Percentiles rank a stretch among this genome's conserved stretches.
Conservation (phyloP, 1,140 invertebrate genomes). For the Paraescarpia echinospica region DNA sequence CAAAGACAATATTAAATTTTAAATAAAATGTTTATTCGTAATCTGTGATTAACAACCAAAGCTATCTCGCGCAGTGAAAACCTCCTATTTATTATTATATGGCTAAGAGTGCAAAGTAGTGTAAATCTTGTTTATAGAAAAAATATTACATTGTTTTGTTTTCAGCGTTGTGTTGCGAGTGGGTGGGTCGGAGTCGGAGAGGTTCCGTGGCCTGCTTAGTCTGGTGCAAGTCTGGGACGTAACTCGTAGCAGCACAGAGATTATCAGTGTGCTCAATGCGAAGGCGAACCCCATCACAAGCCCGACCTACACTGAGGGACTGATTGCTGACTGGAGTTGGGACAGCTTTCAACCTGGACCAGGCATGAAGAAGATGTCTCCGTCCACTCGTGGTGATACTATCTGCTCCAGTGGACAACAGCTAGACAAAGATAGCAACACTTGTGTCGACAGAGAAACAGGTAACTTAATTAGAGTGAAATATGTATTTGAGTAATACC, state of each 20-base stretch:
- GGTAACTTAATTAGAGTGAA: neutral
- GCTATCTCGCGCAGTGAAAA: too few relatives aligned
- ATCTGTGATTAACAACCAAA: too few relatives aligned
- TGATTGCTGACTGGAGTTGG: neutral
- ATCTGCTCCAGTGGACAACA: neutral
- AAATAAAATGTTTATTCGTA: too few relatives aligned
- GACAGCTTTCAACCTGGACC: neutral
- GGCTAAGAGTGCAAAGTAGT: too few relatives aligned
- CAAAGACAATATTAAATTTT: too few relatives aligned
- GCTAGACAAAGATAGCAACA: neutral
- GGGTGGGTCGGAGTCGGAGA: neutral
- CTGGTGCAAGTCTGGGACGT: neutral
- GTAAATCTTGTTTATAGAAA: too few relatives aligned
- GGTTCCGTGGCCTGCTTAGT: neutral
- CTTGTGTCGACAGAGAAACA: neutral
- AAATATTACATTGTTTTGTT: neutral
- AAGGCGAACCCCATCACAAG: neutral
- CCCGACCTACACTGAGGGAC: neutral
- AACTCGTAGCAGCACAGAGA: neutral
- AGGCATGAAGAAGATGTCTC: neutral
- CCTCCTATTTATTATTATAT: too few relatives aligned
- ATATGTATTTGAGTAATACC: too few relatives aligned
- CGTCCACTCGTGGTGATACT: neutral
- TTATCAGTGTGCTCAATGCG: neutral
- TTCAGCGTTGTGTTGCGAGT: neutral